Evolutionary conservation across 2,113 vertebrate species (phyloP), one percentile per base, ranked within the genome.

Genomic region (Micronycteris hirsuta): DNA sequence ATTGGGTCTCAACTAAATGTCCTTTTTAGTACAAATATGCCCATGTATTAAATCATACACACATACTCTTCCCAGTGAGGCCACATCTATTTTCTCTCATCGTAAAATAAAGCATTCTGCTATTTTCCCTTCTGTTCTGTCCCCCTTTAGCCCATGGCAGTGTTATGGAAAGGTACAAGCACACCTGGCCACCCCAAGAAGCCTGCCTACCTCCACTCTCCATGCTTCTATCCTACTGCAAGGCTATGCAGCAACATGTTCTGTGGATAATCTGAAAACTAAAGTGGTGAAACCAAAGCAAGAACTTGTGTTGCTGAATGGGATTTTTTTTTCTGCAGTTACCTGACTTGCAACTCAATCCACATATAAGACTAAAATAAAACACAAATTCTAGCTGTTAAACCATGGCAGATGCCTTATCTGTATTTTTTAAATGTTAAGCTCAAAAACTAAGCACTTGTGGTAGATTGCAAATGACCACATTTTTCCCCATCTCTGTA

Each of bases 331-430:
- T 73, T 33, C 70, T 10, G 5, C 4, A 68, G 38, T 82, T 83
- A 43, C 61, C 70, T 68, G 26, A 54, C 41, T 83, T 11, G 3
- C 20, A 56, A 68, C 15, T 78, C 43, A 36, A 20, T 87, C 33
- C n/a, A 36, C 19, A 71, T 9, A 71, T 54, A 54, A 58, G n/a
- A 31, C 74, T 76, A 26, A 76, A 81, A 86, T 74, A 68, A 78
- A 80, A 90, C 17, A 83, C 36, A 45, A 92, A 84, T 43, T 22
- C 17, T 52, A 80, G 86, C 36, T 31, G 56, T 43, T 56, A 86
- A 73, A 52, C 26, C 6, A 67, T 3, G 4, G 33, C 45, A 70
- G n/a, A 87, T 82, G 31, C 3, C n/a, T 86, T 67, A 49, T 43
- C 73, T 81, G 4, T 70, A 19, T 43, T 58, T 58, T 61, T 73